Conservation (phyloP, 1,140 invertebrate genomes). For the Euwallacea fornicatus region DNA sequence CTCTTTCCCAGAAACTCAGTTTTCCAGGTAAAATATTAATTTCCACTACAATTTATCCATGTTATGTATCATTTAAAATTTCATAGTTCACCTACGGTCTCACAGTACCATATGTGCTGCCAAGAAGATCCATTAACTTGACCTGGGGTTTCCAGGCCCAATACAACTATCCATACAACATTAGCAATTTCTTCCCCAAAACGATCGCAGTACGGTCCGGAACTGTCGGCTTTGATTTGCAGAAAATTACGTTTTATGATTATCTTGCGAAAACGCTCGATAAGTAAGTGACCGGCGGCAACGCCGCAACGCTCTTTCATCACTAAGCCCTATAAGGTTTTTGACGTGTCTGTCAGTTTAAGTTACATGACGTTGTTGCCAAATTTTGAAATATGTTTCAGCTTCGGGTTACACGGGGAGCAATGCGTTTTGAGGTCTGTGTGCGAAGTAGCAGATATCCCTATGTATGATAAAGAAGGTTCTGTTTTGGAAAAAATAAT, state of each 20-base stretch:
- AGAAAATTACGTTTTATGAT: constrained; percentile 42
- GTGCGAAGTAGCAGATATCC: constrained; percentile 41
- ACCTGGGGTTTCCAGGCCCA: constrained; percentile 40
- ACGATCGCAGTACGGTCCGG: constrained; percentile 39
- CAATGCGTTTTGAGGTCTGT: constrained; percentile 39
- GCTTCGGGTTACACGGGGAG: constrained; percentile 39
- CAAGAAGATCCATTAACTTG: constrained; percentile 41
- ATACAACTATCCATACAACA: constrained; percentile 41
- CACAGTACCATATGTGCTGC: constrained; percentile 40
- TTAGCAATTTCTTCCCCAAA: constrained; percentile 39
- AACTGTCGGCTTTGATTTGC: constrained; percentile 36
- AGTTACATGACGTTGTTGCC: neutral
- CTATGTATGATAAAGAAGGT: constrained; percentile 39
- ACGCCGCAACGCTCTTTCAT: neutral
- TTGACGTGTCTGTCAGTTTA: no score
- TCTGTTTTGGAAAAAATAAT: constrained; percentile 42
- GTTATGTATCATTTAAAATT: constrained; percentile 7
- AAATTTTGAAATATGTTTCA: constrained; percentile 10
- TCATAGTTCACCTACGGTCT: constrained; percentile 44
- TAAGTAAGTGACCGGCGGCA: constrained; percentile 33
- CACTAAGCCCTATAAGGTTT: no score
- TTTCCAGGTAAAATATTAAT: constrained; percentile 26
- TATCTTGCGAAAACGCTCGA: constrained; percentile 42
- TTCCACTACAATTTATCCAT: neutral
- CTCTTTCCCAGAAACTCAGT: constrained; percentile 25